Base-by-base conservation (phyloP, 2,113 vertebrate genomes). In the Hippocampus mohnikei region DNA sequence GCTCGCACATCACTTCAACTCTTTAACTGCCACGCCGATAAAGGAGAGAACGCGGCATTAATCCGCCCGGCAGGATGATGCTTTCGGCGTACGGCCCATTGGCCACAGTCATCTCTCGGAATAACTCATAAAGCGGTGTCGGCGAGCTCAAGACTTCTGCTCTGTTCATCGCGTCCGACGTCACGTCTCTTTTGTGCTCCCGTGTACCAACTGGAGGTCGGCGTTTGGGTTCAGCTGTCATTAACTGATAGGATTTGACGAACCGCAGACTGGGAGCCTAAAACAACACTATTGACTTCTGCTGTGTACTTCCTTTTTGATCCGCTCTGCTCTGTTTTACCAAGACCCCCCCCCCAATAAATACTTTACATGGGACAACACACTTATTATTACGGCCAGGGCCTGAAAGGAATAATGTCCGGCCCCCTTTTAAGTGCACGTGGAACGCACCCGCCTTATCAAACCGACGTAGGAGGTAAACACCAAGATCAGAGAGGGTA, bases 71-170 rank as follows among this genome's bases (percentile, higher is more conserved):
- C 18, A 18, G 27, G 13, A 27, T 50, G 52, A 40, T 60, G 1
- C 41, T 25, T 11, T 76, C 20, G 18, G 29, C 1, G 18, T 70
- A 20, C 20, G 66, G 70, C 37, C 55, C 56, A 46, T 71, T 73
- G 3, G 1, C 53, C 52, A 53, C 46, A 75, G 66, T 70, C 27
- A 53, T 72, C 66, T 76, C 56, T 61, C 33, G 37, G 33, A 66
- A 62, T 84, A 71, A 87, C 66, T 84, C 79, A 81, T 40, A 53
- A 37, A 66, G 44, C 27, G 13, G 33, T 33, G 64, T 41, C 56
- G 40, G 15, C 58, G 62, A 69, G 59, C 81, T 66, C 71, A 75
- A 78, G 20, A 23, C 59, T 6, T 53, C 44, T 63, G 72, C 0
- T 59, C 52, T 62, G 67, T 68, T 69, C 3, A 66, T 74, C 41